Conservation (phyloP, 92 coral and sea anemone species). For the Blastomussa wellsi region DNA sequence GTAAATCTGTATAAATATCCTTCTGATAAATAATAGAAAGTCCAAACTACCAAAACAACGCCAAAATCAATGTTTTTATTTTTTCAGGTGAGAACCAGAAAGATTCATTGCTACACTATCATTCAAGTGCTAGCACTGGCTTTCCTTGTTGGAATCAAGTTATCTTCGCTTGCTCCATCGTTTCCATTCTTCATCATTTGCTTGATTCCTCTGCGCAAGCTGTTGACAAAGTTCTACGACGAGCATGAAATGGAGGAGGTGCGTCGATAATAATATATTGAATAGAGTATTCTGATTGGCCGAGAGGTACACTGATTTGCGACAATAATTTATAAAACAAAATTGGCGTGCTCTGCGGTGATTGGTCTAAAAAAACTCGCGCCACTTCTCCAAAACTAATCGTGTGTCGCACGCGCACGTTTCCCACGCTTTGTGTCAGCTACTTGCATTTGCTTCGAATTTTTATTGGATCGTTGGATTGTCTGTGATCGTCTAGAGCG, state of each 20-base stretch:
- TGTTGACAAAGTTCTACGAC: conserved; percentile 66
- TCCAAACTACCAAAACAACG: no score
- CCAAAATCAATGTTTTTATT: no score
- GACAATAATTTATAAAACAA: background rate
- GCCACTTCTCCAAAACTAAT: no score
- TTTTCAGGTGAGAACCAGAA: conserved; percentile 76
- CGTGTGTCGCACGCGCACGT: no score
- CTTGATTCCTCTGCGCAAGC: conserved; percentile 84
- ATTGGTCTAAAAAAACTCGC: no score
- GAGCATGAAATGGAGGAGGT: conserved; percentile 88
- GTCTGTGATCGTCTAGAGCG: no score
- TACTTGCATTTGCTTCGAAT: no score
- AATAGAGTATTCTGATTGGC: background rate
- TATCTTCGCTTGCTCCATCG: conserved; percentile 80
- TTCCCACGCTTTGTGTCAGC: no score
- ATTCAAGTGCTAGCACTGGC: conserved; percentile 72
- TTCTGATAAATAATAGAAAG: no score
- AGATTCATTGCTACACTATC: conserved; percentile 77
- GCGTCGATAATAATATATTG: background rate
- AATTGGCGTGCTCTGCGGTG: background rate
- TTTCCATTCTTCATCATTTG: conserved; percentile 97
- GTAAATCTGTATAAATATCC: no score
- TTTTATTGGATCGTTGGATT: no score
- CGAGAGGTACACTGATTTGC: background rate
- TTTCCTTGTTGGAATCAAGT: conserved; percentile 78